phyloP scores from a whole-genome alignment of 2,797 vertebrate genomes.

The Sebastolobus alascanus region DNA sequence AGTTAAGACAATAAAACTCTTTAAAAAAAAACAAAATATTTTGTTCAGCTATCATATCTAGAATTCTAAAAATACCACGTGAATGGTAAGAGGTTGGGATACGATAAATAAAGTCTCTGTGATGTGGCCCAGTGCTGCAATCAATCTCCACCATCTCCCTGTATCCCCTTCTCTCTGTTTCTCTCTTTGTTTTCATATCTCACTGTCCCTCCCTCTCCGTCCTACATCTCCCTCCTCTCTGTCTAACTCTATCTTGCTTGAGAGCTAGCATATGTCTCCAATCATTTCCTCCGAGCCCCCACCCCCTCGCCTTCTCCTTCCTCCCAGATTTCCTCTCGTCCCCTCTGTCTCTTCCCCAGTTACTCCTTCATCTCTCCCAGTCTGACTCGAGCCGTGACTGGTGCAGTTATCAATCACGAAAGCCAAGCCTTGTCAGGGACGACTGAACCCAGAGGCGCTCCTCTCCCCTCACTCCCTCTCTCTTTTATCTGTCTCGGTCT shows the following conservation, averaged over 20 bases:
- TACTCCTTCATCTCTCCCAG: conserved; percentile 78
- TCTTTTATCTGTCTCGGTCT: conserved; percentile 81
- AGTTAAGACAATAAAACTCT: conserved; percentile 17
- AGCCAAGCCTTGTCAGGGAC: conserved; percentile 94
- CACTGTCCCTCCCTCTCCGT: conserved; percentile 72
- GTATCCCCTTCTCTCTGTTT: conserved; percentile 55
- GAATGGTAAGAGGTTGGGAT: conserved; percentile 47
- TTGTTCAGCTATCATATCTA: conserved; percentile 45
- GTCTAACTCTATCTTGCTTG: conserved; percentile 83
- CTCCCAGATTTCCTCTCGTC: conserved; percentile 69
- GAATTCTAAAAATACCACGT: conserved; percentile 75
- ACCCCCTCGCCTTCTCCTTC: conserved; percentile 84
- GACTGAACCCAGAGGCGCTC: conserved; percentile 77
- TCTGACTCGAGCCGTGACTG: conserved; percentile 85
- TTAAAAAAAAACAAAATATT: not conserved
- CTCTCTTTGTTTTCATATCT: conserved; percentile 79
- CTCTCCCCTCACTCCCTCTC: conserved; percentile 60
- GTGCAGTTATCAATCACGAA: conserved; percentile 98
- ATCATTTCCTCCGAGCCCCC: conserved; percentile 94
- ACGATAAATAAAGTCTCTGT: conserved; percentile 66
- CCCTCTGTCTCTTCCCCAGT: conserved; percentile 68
- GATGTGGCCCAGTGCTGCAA: conserved; percentile 62
- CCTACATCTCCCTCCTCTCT: conserved; percentile 74
- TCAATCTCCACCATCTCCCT: conserved; percentile 70
- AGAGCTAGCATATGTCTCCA: conserved; percentile 94